Percentiles rank a stretch among this genome's conserved stretches.
Conservation (phyloP, 1,140 invertebrate species). For the Diorhabda elongata region DNA sequence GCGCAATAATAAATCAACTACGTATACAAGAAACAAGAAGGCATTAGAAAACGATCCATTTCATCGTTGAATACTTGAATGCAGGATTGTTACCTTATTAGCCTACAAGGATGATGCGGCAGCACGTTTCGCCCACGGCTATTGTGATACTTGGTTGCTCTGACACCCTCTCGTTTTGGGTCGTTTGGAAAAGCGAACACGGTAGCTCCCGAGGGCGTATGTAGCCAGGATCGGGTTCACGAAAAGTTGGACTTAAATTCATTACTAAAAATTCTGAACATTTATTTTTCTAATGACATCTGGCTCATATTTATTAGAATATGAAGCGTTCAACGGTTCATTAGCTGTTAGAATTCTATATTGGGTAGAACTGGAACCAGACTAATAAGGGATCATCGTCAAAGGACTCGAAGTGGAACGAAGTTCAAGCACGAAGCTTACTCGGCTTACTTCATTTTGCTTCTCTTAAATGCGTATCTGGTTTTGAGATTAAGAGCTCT, state of each 20-base stretch:
- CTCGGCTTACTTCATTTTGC: too few species aligned
- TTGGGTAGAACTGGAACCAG: too few species aligned
- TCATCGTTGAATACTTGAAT: constrained; percentile 27
- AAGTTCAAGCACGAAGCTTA: too few species aligned
- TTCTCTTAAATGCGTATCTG: too few species aligned
- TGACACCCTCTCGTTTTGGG: constrained; percentile 17
- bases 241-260: neutral
- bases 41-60: constrained; percentile 34
- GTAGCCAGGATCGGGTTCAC: neutral
- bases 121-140: constrained; percentile 33
- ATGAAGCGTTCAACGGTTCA: too few species aligned
- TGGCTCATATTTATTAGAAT: too few species aligned
- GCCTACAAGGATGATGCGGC: constrained; percentile 23
- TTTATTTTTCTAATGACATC: too few species aligned
- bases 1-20: constrained; percentile 28
- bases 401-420: too few species aligned
- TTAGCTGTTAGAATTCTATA: too few species aligned
- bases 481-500: too few species aligned
- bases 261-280: too few species aligned
- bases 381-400: too few species aligned
- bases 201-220: neutral
- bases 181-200: constrained; percentile 7
- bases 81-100: constrained; percentile 28
- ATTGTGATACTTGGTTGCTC: constrained; percentile 23
- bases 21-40: constrained; percentile 19